These are phyloP conservation scores for Anticlea derivata DNA, from an alignment of 2,888 invertebrate genomes.

Conservation along the genomic window DNA sequence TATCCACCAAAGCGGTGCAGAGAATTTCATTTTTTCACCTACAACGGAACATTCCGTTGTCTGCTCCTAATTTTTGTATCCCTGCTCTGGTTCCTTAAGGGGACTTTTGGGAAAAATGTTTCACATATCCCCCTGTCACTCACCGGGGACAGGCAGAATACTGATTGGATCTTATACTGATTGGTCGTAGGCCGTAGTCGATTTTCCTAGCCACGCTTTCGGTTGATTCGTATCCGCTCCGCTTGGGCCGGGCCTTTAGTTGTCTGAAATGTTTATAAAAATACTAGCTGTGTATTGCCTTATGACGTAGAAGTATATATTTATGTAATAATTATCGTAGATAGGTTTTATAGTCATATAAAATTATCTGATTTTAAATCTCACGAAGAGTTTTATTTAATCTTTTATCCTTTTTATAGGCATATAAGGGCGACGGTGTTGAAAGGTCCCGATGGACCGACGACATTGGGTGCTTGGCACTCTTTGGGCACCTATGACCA, in stretches of 20 bases:
- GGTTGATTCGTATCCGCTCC: background rate
- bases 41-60: background rate
- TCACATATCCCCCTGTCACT: too few relatives aligned
- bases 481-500: too few relatives aligned
- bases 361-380: conserved; percentile 36
- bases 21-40: background rate
- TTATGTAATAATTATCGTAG: conserved; percentile 44
- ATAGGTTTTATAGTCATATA: conserved; percentile 46
- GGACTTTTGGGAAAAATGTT: too few relatives aligned
- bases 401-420: conserved; percentile 22
- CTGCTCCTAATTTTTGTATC: too few relatives aligned
- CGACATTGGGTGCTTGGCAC: too few relatives aligned
- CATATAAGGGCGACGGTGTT: too few relatives aligned
- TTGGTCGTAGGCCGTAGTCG: too few relatives aligned
- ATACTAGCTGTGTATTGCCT: conserved; percentile 44
- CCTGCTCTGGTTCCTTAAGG: too few relatives aligned
- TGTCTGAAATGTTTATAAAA: conserved; percentile 4
- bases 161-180: too few relatives aligned
- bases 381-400: conserved; percentile 16
- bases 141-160: too few relatives aligned
- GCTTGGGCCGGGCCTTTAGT: background rate
- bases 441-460: too few relatives aligned
- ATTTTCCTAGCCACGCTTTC: too few relatives aligned
- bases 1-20: background rate
- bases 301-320: conserved; percentile 43